Evolutionary conservation across 2,797 vertebrate genomes (phyloP), one percentile per base, ranked within the genome.

Genomic region (Phalloptychus januarius): DNA sequence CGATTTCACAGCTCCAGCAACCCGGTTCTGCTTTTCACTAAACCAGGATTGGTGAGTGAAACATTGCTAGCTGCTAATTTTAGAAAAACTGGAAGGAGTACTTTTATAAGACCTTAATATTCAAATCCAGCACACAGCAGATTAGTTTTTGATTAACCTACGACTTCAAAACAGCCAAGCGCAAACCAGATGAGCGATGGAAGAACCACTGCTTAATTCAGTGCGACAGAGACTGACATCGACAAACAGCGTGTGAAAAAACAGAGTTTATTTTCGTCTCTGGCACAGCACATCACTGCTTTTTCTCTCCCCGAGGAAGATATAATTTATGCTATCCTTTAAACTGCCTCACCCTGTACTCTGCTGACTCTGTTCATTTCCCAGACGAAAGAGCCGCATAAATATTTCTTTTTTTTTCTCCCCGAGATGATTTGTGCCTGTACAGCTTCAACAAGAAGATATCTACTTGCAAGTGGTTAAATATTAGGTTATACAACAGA

Each of bases 321-420:
- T 87, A 86, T 91, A 84, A 92, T 89, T 87, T 92, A 90, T 88
- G 88, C 88, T 86, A 83, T 83, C 83, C 82, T 89, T 90, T 92
- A 74, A 88, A 77, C 78, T 72, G 80, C 77, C 84, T 85, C 78
- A 77, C 85, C 74, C 75, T 69, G 75, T 75, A 11, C 83, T 86
- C 79, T 81, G 83, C 87, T 86, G 85, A 91, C 88, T 80, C 82
- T 52, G 33, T 80, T 92, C 84, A 76, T 93, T 88, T 83, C 74
- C 80, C 83, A 85, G 89, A 93, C 72, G 78, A 86, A 80, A 79
- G 67, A 71, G 77, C 74, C 1, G 72, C 83, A 50, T 82, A 79
- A 81, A 67, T 77, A 61, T 77, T 77, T 86, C 76, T 77, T 90
- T 89, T 87, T 70, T 83, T 89, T 87, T 70, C 83, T 82, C 3